Evolutionary conservation across 2,888 invertebrate genomes (phyloP), one percentile per base, ranked within the genome.

Genomic region (Leucophenga maculata): DNA sequence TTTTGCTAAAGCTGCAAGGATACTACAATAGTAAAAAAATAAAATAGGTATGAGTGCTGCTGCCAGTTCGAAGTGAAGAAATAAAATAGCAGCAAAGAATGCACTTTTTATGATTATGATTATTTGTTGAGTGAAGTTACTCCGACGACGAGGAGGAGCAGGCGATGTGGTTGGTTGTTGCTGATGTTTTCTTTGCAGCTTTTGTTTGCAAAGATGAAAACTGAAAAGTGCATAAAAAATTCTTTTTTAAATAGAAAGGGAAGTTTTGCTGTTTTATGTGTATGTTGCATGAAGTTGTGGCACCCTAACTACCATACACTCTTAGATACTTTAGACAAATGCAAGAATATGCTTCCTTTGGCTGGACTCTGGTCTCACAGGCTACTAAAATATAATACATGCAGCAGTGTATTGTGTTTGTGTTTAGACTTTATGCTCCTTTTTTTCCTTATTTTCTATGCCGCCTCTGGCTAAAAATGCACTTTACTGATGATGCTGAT

Each of bases 101-200:
- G 79, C 84, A 83, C 81, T 79, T 83, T 80, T 80, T 80, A 80
- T 80, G 82, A 84, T 80, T 80, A 80, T 82, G 84, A 80, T 80
- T 80, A 80, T 80, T 82, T 80, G 80, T 80, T 64, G 62, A 83
- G 84, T 83, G 50, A 16, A 16, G 50, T 50, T 50, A n/a, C n/a
- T n/a, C n/a, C n/a, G n/a, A n/a, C n/a, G n/a, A n/a, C n/a, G n/a
- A n/a, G n/a, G n/a, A n/a, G n/a, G n/a, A 50, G n/a, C n/a, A 11
- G 39, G 8, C n/a, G 1, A 46, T 60, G 26, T 82, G 80, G 74
- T 82, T 74, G 82, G 60, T 46, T 48, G 64, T 68, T 78, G 74
- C 73, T 72, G 68, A 71, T 75, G 71, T 68, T 78, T 74, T 80
- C 73, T 70, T 55, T 3, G n/a, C 13, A 18, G 65, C 31, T 50